Evolutionary conservation across 2,797 vertebrate species (phyloP), one percentile per base, ranked within the genome.

Genomic region (Oophaga sylvatica): DNA sequence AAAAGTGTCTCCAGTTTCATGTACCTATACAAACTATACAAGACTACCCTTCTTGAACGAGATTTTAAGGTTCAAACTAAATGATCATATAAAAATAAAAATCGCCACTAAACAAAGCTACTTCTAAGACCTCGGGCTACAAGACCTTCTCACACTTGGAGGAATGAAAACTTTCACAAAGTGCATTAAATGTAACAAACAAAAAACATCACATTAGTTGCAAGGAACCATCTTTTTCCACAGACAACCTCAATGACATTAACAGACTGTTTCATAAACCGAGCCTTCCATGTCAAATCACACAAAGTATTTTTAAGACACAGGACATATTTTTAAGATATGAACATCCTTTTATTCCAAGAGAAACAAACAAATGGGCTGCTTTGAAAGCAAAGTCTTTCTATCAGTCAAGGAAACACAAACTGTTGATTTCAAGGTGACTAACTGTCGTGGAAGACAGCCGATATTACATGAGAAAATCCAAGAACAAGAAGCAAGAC

Each of bases 381-480:
- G 70, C 78, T 76, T 85, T 88, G 60, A 85, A 85, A 85, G 56
- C 59, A 88, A 88, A 81, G 78, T 63, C 73, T 81, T 85, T 85
- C 82, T 71, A 88, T 81, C 83, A 85, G 76, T 84, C 77, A 88
- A 76, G 57, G 68, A 85, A 88, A 88, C 48, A 82, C 68, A 86
- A 86, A 86, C 76, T 86, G 87, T 81, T 88, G 82, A 81, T 85
- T 88, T 88, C 83, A 88, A 88, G 83, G 87, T 88, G 87, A 88
- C 87, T 84, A 88, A 88, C 53, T 85, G 68, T 88, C 57, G 59
- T 88, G 68, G 70, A 76, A 75, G 73, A 84, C 76, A 84, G 82
- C 57, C 59, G 59, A 63, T 68, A 85, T 81, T 26, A 81, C 87
- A 81, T 26, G 26, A 83, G 68, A 79, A 70, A 67, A 26, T 68